Evolutionary conservation across 2,888 invertebrate species (phyloP).

Genomic region (Homarus gammarus): DNA sequence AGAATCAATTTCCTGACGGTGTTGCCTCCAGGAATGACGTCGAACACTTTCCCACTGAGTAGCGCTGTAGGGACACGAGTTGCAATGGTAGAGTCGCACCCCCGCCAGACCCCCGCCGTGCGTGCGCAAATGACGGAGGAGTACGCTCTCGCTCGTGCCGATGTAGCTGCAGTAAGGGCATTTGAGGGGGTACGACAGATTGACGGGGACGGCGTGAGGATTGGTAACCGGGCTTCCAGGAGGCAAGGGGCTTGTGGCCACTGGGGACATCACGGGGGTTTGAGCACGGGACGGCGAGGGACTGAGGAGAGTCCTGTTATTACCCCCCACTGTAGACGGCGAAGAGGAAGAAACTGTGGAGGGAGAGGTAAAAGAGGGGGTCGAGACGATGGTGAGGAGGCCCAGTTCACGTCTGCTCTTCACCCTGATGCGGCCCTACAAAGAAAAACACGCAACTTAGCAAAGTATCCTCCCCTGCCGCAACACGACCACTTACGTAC

Average conservation of each 20-base stretch:
- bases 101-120: constrained; percentile 49
- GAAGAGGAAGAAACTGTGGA: constrained; percentile 53
- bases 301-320: constrained; percentile 33
- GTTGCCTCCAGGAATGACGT: constrained; percentile 74
- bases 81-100: constrained; percentile 61
- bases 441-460: constrained; percentile 73
- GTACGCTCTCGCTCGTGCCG: constrained; percentile 62
- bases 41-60: constrained; percentile 74
- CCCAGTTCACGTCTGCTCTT: constrained; percentile 71
- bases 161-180: constrained; percentile 65
- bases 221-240: constrained; percentile 45
- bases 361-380: constrained; percentile 54
- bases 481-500: constrained; percentile 18
- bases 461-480: constrained; percentile 40
- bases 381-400: constrained; percentile 50
- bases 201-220: constrained; percentile 39
- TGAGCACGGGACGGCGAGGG: constrained; percentile 42
- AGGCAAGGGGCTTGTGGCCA: constrained; percentile 55
- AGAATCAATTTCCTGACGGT: constrained; percentile 66
- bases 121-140: constrained; percentile 65
- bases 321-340: constrained; percentile 19
- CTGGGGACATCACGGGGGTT: constrained; percentile 55
- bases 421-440: constrained; percentile 74
- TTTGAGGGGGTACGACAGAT: constrained; percentile 57
- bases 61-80: constrained; percentile 71